A percentile compares a stretch with the other conserved stretches of the same genome.
phyloP scores from a whole-genome alignment of 2,113 vertebrate species.

The Crotophaga sulcirostris region DNA sequence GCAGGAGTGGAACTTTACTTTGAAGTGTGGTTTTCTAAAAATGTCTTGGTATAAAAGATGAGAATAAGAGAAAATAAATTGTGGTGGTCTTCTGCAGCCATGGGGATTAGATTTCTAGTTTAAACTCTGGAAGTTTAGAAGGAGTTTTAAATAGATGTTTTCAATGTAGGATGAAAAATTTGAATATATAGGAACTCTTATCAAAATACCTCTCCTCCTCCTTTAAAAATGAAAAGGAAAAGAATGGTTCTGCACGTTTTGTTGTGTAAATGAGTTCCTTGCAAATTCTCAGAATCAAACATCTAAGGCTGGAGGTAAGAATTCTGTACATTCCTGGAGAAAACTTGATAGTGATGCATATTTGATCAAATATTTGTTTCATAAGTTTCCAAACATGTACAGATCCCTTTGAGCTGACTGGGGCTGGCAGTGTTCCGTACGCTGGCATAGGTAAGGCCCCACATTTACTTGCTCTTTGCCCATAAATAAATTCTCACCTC shows the following conservation, averaged over 20 bases:
- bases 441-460: neutral
- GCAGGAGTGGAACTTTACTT: neutral
- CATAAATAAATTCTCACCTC: neutral
- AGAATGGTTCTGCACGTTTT: neutral
- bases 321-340: neutral
- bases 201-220: neutral
- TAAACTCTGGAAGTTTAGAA: constrained; percentile 1
- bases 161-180: neutral
- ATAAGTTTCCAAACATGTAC: neutral
- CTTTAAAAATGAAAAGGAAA: neutral
- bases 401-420: constrained; percentile 2
- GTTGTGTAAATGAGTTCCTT: constrained; percentile 58
- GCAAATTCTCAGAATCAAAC: constrained; percentile 44
- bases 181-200: neutral
- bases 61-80: neutral
- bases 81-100: neutral
- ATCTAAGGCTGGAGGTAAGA: neutral
- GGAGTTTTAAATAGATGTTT: neutral
- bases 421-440: neutral
- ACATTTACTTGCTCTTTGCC: neutral
- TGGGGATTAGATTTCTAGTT: neutral
- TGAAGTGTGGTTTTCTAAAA: neutral
- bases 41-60: neutral
- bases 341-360: constrained; percentile 53
- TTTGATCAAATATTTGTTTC: constrained; percentile 62